These are phyloP conservation scores for Megalopta genalis DNA, from an alignment of 1,140 invertebrate genomes.

Conservation along the genomic window DNA sequence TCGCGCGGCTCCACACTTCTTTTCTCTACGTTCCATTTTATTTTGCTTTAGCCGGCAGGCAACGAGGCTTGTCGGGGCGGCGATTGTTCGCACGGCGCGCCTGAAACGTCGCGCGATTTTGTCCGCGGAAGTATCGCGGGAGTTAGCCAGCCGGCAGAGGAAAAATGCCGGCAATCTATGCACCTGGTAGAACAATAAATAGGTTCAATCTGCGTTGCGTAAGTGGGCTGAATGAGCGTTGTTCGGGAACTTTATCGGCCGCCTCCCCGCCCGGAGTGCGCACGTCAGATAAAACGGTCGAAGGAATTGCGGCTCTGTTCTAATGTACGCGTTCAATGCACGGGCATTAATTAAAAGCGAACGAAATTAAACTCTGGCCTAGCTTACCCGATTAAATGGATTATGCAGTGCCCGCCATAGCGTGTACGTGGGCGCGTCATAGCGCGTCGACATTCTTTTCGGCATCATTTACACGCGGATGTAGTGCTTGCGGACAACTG, in stretches of 20 bases:
- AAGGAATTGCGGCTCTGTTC: neutral
- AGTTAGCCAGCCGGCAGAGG: neutral
- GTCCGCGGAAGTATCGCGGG: neutral
- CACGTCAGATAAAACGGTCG: neutral
- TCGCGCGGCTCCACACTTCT: neutral
- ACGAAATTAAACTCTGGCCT: neutral
- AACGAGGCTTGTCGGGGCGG: too few relatives aligned
- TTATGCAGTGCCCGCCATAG: too few relatives aligned
- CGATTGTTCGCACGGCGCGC: conserved; percentile 10
- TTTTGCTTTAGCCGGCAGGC: too few relatives aligned
- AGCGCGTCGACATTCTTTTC: too few relatives aligned
- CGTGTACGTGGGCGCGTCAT: too few relatives aligned
- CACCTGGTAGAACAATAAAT: neutral
- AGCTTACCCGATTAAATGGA: neutral
- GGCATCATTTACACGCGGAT: too few relatives aligned
- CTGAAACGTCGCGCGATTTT: neutral
- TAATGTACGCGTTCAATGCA: neutral
- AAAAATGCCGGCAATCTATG: neutral
- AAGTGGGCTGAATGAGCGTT: neutral
- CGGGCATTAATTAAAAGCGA: neutral
- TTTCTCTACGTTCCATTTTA: neutral
- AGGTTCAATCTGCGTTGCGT: neutral
- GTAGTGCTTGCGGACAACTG: too few relatives aligned
- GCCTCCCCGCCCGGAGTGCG: neutral
- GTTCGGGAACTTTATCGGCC: neutral